A percentile compares a stretch with the other conserved stretches of the same genome.
Evolutionary conservation across 2,797 vertebrate genomes (phyloP).

Genomic region (Oryzias sinensis): DNA sequence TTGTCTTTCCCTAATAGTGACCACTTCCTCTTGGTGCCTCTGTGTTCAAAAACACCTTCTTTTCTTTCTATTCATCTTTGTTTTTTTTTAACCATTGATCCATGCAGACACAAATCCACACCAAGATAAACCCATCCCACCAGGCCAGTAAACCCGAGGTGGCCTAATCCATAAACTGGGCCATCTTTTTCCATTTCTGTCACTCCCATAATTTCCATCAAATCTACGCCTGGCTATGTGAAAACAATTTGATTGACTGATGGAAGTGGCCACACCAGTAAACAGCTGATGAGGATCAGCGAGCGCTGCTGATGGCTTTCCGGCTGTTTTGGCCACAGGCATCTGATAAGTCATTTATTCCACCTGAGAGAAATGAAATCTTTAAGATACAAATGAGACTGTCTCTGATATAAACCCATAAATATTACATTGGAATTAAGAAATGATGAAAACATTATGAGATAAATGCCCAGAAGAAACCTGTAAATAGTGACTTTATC

Average conservation of each 20-base stretch:
- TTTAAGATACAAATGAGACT: constrained; percentile 42
- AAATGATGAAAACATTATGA: too few relatives aligned
- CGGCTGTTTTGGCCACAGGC: constrained; percentile 45
- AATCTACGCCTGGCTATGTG: constrained; percentile 40
- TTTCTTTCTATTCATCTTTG: neutral
- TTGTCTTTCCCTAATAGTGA: constrained; percentile 7
- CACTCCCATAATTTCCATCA: constrained; percentile 46
- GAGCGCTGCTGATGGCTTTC: constrained; percentile 51
- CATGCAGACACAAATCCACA: constrained; percentile 16
- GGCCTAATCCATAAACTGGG: constrained; percentile 18
- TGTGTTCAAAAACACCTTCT: constrained; percentile 15
- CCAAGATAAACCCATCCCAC: constrained; percentile 7
- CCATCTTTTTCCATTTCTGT: constrained; percentile 9
- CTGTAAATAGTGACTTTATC: too few relatives aligned
- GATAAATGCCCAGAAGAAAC: too few relatives aligned
- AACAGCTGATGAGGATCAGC: constrained; percentile 51
- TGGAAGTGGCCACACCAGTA: constrained; percentile 50
- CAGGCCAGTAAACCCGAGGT: constrained; percentile 26
- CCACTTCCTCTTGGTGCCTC: constrained; percentile 13
- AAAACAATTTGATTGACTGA: constrained; percentile 50
- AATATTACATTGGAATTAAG: too few relatives aligned
- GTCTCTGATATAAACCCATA: too few relatives aligned
- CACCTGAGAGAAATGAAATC: constrained; percentile 41
- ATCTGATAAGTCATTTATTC: constrained; percentile 53
- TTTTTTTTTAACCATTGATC: constrained; percentile 19